These are phyloP conservation scores for Drosophila tani DNA, from an alignment of 1,140 invertebrate species.

Conservation along the genomic window DNA sequence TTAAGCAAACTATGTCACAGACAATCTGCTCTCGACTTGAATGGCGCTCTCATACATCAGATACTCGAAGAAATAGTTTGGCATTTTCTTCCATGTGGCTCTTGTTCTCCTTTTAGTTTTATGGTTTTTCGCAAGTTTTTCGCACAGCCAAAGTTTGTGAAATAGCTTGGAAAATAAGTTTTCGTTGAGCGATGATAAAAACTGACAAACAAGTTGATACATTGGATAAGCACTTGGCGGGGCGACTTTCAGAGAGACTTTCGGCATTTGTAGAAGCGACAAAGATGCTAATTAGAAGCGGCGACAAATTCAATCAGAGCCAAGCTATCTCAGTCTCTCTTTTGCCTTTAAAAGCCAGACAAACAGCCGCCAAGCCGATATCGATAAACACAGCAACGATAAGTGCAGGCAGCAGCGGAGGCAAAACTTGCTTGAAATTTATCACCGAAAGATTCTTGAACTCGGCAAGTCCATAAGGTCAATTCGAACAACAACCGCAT, in stretches of 20 bases:
- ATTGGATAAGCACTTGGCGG: constrained; percentile 30
- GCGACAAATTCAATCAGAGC: constrained; percentile 40
- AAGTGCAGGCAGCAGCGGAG: constrained; percentile 10
- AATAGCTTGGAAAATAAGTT: constrained; percentile 42
- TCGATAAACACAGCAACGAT: constrained; percentile 16
- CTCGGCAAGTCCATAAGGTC: constrained; percentile 40
- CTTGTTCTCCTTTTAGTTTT: neutral
- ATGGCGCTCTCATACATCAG: constrained; percentile 11
- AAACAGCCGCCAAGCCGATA: constrained; percentile 41
- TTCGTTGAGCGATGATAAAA: constrained; percentile 24
- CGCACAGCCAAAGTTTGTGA: constrained; percentile 16
- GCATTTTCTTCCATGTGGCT: neutral
- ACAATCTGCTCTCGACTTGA: constrained; percentile 15
- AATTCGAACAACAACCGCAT: neutral
- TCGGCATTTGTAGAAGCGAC: neutral
- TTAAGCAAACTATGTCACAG: constrained; percentile 8
- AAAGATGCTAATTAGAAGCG: constrained; percentile 41
- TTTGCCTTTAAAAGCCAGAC: constrained; percentile 23
- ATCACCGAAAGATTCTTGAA: constrained; percentile 47
- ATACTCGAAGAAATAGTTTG: constrained; percentile 15
- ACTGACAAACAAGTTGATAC: constrained; percentile 45
- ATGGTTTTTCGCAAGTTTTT: constrained; percentile 4
- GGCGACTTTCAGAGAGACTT: neutral
- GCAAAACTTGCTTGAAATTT: constrained; percentile 40
- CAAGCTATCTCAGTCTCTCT: neutral